These are phyloP conservation scores for Dallia pectoralis DNA, from an alignment of 2,797 vertebrate species.

Conservation along the genomic window DNA sequence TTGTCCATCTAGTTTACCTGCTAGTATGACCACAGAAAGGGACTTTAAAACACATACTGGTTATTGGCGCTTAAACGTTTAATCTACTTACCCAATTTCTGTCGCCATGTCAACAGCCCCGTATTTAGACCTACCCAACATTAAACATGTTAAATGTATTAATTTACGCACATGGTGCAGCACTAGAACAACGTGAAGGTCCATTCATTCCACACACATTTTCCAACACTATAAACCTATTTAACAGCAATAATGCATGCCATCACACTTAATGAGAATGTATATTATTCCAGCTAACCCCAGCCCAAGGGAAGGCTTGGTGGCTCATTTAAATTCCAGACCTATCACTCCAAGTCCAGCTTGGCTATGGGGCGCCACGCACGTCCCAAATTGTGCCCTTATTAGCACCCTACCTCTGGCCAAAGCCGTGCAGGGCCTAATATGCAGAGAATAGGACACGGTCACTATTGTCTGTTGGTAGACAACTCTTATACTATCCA, in stretches of 20 bases:
- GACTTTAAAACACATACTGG: not conserved
- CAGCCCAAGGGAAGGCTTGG: slow-evolving; percentile 3
- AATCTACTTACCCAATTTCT: not conserved
- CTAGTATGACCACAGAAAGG: not conserved
- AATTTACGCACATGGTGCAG: not conserved
- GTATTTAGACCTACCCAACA: not conserved
- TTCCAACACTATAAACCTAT: not conserved
- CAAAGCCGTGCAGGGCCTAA: not conserved
- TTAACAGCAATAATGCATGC: not conserved
- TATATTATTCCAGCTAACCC: not conserved
- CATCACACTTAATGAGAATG: not conserved
- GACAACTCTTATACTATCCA: slow-evolving; percentile 46
- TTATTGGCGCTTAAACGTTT: not conserved
- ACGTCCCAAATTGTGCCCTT: slow-evolving; percentile 7
- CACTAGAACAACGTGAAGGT: not conserved
- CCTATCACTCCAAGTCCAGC: slow-evolving; percentile 14
- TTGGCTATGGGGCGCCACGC: slow-evolving; percentile 25
- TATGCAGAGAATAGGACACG: not conserved
- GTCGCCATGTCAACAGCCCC: not conserved
- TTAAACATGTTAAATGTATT: not conserved
- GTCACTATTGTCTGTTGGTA: slow-evolving; percentile 26
- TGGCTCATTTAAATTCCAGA: slow-evolving; percentile 23
- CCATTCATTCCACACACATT: not conserved
- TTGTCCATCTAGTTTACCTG: too few relatives aligned
- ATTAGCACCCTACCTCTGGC: not conserved